These are phyloP conservation scores for Reinhardtius hippoglossoides DNA, from an alignment of 2,113 vertebrate genomes.

Conservation along the genomic window DNA sequence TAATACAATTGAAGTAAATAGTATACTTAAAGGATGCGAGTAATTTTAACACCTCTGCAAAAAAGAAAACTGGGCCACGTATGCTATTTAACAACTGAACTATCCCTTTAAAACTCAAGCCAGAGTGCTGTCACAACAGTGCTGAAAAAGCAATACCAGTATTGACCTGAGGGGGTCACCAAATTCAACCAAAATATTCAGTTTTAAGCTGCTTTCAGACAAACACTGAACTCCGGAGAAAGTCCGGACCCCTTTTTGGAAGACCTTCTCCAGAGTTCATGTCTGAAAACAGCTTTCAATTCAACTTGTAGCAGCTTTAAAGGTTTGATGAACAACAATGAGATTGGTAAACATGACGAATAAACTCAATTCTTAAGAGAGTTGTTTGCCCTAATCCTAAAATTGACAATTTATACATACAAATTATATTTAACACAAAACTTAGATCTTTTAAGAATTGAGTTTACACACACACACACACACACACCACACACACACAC, in stretches of 20 bases:
- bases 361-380: conserved; percentile 61
- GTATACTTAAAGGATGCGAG: too few relatives aligned
- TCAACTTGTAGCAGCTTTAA: conserved; percentile 69
- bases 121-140: background rate
- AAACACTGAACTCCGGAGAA: too few relatives aligned
- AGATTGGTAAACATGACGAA: conserved; percentile 44
- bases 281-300: background rate
- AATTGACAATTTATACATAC: background rate
- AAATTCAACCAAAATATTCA: background rate
- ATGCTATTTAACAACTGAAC: background rate
- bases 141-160: background rate
- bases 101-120: background rate
- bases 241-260: too few relatives aligned
- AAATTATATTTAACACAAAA: background rate
- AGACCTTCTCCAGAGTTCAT: too few relatives aligned
- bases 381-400: background rate
- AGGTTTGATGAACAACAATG: conserved; percentile 24
- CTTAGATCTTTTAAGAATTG: conserved; percentile 43
- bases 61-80: too few relatives aligned
- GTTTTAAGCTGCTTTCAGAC: background rate
- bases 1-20: too few relatives aligned
- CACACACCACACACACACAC: background rate
- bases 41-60: too few relatives aligned
- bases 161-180: too few relatives aligned
- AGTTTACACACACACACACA: conserved; percentile 43